Evolutionary conservation across 2,888 invertebrate genomes (phyloP).

Genomic region (Chrysotoxum bicinctum): DNA sequence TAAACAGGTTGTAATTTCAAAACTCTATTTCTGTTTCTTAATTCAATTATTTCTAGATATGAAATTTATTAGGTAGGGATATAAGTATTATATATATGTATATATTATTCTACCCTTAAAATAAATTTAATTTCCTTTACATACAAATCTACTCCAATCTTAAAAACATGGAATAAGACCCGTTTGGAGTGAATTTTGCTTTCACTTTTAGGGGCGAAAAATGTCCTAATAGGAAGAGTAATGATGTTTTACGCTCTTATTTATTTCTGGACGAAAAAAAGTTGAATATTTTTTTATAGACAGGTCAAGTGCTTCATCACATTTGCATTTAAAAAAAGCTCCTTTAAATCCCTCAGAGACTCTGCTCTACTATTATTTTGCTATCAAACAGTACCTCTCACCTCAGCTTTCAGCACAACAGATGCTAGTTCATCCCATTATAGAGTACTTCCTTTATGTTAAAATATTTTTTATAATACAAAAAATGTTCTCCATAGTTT

Average conservation of each 20-base stretch:
- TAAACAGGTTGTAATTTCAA: no score
- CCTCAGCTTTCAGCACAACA: not conserved
- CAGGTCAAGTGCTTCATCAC: not conserved
- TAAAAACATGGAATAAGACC: no score
- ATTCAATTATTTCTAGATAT: no score
- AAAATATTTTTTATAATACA: not conserved
- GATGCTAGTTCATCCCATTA: not conserved
- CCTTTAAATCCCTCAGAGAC: not conserved
- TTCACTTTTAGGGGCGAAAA: no score
- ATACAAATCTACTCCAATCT: no score
- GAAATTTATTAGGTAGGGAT: no score
- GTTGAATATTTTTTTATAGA: not conserved
- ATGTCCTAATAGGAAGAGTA: not conserved
- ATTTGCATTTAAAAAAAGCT: not conserved
- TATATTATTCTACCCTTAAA: no score
- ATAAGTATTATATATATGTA: no score
- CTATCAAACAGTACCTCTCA: not conserved
- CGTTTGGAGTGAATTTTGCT: no score
- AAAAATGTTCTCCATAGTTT: conserved; percentile 6
- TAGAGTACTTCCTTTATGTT: conserved; percentile 4
- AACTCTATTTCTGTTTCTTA: no score
- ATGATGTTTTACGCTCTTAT: not conserved
- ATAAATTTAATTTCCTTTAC: no score
- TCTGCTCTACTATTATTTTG: not conserved
- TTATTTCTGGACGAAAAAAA: not conserved